Conservation (phyloP, 2,113 vertebrate genomes). For the Takifugu bimaculatus region DNA sequence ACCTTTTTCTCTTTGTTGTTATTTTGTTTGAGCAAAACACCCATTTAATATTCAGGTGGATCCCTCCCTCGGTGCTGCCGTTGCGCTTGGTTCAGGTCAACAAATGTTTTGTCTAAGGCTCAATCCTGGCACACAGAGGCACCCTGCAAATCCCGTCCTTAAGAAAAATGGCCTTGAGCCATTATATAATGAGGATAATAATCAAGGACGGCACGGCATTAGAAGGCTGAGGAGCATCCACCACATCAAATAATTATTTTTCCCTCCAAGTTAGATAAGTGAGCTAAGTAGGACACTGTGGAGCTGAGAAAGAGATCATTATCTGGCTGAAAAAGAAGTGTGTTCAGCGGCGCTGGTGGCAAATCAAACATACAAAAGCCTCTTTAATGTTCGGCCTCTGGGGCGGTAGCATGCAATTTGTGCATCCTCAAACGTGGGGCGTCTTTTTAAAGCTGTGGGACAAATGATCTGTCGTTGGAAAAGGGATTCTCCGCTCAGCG, state of each 20-base stretch:
- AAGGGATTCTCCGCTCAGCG: conserved; percentile 8
- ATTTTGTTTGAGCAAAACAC: conserved; percentile 10
- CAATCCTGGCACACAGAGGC: conserved; percentile 9
- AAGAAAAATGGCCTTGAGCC: conserved; percentile 42
- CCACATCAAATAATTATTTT: conserved; percentile 52
- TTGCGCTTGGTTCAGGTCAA: background rate
- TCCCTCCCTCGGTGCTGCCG: conserved; percentile 10
- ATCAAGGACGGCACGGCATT: conserved; percentile 59
- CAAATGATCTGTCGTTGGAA: conserved; percentile 7
- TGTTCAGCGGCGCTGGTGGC: conserved; percentile 10
- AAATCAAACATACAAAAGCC: conserved; percentile 44
- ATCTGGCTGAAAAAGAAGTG: conserved; percentile 46
- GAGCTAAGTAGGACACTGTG: conserved; percentile 62
- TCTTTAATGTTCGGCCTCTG: conserved; percentile 54
- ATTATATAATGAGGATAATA: conserved; percentile 56
- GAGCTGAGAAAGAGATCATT: conserved; percentile 56
- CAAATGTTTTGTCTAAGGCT: conserved; percentile 2
- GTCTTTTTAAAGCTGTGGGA: conserved; percentile 2
- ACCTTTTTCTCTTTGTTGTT: conserved; percentile 19
- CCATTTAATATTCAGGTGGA: conserved; percentile 24
- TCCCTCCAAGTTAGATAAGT: conserved; percentile 53
- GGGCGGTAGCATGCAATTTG: conserved; percentile 45
- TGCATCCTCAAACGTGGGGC: conserved; percentile 36
- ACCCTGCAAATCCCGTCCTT: conserved; percentile 13
- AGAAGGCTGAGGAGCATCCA: conserved; percentile 39